phyloP scores from a whole-genome alignment of 2,888 invertebrate species.

The Stenolophus ochropezus region DNA sequence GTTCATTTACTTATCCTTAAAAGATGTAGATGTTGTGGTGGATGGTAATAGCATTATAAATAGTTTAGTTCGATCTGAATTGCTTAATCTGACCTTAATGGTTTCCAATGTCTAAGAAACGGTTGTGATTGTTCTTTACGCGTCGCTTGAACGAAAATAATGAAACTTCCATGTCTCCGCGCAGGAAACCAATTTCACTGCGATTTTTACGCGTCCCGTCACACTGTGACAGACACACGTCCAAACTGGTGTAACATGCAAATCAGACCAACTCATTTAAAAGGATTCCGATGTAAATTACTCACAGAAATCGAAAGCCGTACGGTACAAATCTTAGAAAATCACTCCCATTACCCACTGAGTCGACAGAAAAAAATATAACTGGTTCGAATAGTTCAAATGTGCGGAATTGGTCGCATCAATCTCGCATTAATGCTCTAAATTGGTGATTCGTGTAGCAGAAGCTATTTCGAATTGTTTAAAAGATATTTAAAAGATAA shows the following conservation, averaged over 20 bases:
- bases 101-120: not conserved
- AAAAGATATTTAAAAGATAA: not conserved
- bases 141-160: not conserved
- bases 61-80: not conserved
- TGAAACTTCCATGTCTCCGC: constrained; percentile 17
- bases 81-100: not conserved
- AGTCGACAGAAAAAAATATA: constrained; percentile 11
- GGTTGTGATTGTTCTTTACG: not conserved
- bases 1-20: too few relatives aligned
- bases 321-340: constrained; percentile 43
- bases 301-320: constrained; percentile 54
- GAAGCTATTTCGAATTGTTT: constrained; percentile 14
- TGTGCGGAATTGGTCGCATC: constrained; percentile 3
- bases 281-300: constrained; percentile 59
- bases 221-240: constrained; percentile 32
- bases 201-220: constrained; percentile 14
- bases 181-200: constrained; percentile 22
- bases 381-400: constrained; percentile 16
- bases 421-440: constrained; percentile 4
- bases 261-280: constrained; percentile 54
- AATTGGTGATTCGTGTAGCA: not conserved
- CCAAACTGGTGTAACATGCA: constrained; percentile 55
- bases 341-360: constrained; percentile 2
- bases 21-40: too few relatives aligned
- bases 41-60: too few relatives aligned